A percentile compares a stretch with the other conserved stretches of the same genome.
Conservation (phyloP, 2,797 vertebrate species). For the Thaleichthys pacificus region DNA sequence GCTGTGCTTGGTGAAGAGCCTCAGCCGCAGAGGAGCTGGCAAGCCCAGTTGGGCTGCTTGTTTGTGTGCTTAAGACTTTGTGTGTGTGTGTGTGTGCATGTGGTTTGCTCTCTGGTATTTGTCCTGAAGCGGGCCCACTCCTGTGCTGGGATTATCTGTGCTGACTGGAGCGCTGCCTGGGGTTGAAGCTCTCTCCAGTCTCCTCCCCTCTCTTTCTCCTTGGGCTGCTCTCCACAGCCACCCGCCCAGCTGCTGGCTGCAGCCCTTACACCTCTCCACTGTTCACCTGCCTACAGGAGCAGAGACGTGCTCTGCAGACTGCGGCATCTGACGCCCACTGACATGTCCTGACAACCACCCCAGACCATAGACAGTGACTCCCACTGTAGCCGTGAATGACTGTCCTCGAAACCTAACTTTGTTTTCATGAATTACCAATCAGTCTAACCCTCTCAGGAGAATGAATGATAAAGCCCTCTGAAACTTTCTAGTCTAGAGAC, state of each 20-base stretch:
- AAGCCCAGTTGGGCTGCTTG: background rate
- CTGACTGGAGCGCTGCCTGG: constrained; percentile 49
- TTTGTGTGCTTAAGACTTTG: background rate
- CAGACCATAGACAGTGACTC: background rate
- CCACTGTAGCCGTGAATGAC: background rate
- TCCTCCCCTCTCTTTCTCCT: constrained; percentile 13
- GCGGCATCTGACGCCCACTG: too few relatives aligned
- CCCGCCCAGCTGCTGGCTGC: constrained; percentile 64
- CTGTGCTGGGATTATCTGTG: constrained; percentile 52
- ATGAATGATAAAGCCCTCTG: background rate
- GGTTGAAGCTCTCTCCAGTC: constrained; percentile 34
- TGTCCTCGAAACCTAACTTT: background rate
- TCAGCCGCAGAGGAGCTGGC: background rate
- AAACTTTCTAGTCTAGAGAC: background rate
- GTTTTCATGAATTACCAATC: background rate
- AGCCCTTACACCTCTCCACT: background rate
- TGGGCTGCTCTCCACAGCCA: constrained; percentile 28
- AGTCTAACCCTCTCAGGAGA: background rate
- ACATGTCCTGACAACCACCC: too few relatives aligned
- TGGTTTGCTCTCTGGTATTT: constrained; percentile 40
- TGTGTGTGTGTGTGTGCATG: constrained; percentile 28
- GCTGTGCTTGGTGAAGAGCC: constrained; percentile 11
- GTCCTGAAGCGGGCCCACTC: constrained; percentile 42
- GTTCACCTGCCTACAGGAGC: background rate
- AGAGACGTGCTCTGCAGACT: too few relatives aligned